Base-by-base conservation (phyloP, 1,140 invertebrate genomes). In the Megalopta genalis region DNA sequence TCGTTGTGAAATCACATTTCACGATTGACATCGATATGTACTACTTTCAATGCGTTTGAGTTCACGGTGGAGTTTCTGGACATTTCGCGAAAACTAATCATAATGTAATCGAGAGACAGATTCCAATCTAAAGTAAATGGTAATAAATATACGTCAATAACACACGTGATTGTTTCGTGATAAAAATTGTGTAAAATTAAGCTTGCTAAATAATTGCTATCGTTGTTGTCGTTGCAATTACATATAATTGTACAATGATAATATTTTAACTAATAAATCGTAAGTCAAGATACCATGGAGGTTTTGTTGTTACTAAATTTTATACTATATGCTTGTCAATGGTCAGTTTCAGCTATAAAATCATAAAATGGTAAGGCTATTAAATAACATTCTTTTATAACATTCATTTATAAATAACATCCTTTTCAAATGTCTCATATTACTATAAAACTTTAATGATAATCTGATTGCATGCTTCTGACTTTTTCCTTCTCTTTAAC, bases 361-460 rank as follows among this genome's bases (percentile, higher is more conserved):
- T 87, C 83, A 68, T 87, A 87, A 87, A 83, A 87, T 87, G 86
- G 86, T 87, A 77, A 82, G 80, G 70, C 16, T 9, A 82, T 46
- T 46, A 46, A 46, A 46, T 46, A 46, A 12, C 42, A 46, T 46
- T 46, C 42, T 46, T 46, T 32, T 32, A 32, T 32, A 65, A 25
- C 18, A 18, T 16, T 39, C 23, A 32, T 37, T 71, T 39, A 25
- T 27, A 12, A 39, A 37, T 10, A 4, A 59, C n/a, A 8, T 18
- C 27, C 8, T 65, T 18, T 62, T 2, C 0, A 52, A 18, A 4
- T 32, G 0, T 54, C 52, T n/a, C 23, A 1, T 52, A 57, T 57
- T 21, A 23, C 8, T n/a, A 21, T 57, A 9, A 9, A 57, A 57
- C 18, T 7, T 57, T n/a, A n/a, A n/a, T 9, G 8, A 49, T 16